phyloP scores from a whole-genome alignment of 2,888 invertebrate genomes.

The Bugulina stolonifera region DNA sequence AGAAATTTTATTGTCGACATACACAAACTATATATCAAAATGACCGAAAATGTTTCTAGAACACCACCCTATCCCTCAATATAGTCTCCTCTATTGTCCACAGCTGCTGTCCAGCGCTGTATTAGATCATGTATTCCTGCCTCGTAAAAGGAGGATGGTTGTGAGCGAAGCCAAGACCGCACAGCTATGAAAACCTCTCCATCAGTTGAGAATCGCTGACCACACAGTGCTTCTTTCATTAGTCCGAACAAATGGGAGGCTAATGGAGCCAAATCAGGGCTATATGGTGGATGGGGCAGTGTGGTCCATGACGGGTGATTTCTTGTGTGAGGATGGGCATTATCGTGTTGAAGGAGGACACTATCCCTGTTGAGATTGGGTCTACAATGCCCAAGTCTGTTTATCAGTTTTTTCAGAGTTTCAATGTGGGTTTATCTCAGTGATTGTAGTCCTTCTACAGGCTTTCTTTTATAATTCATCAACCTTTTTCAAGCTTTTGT shows the following conservation, averaged over 20 bases:
- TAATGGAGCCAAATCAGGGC: conserved; percentile 13
- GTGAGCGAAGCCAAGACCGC: conserved; percentile 19
- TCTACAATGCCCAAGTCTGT: neutral
- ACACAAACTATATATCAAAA: conserved; percentile 16
- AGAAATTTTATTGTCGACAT: neutral
- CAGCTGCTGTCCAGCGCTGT: conserved; percentile 17
- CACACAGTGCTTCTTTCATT: neutral
- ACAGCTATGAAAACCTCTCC: neutral
- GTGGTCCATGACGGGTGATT: neutral
- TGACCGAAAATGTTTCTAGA: neutral
- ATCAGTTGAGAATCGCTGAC: conserved; percentile 18
- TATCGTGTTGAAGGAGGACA: neutral
- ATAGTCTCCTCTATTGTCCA: conserved; percentile 21
- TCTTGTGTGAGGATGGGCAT: conserved; percentile 11
- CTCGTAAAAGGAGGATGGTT: conserved; percentile 21
- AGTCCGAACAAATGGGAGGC: conserved; percentile 1
- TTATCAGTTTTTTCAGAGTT: neutral
- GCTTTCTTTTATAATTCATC: too few relatives aligned
- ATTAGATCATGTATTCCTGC: conserved; percentile 1
- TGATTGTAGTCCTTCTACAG: too few relatives aligned
- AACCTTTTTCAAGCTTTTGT: too few relatives aligned
- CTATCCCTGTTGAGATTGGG: neutral
- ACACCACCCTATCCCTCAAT: neutral
- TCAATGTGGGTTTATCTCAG: conserved; percentile 6
- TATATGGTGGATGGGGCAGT: neutral